phyloP scores from a whole-genome alignment of 2,113 vertebrate genomes.

The Burhinus oedicnemus region DNA sequence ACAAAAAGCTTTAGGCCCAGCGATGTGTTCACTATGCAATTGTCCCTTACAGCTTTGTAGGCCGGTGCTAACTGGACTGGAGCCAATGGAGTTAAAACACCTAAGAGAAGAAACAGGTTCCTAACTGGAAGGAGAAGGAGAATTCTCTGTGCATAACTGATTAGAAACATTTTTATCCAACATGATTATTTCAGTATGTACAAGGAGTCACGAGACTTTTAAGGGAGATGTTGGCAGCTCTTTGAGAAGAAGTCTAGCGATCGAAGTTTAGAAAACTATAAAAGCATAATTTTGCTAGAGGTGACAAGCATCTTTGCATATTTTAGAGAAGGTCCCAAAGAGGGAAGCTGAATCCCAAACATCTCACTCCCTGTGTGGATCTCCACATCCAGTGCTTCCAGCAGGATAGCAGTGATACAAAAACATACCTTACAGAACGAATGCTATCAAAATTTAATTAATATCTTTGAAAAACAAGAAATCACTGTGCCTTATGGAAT shows the following conservation, averaged over 20 bases:
- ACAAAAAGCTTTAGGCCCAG: background rate
- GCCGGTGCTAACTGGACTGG: background rate
- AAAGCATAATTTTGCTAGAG: background rate
- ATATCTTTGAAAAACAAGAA: background rate
- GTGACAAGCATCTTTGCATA: background rate
- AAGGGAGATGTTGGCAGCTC: background rate
- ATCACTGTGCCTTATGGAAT: background rate
- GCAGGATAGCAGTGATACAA: background rate
- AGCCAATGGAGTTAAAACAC: constrained; percentile 5
- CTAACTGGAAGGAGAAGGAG: background rate
- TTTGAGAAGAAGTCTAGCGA: background rate
- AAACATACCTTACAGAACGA: background rate
- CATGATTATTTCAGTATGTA: background rate
- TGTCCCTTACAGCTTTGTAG: background rate
- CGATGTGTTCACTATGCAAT: background rate
- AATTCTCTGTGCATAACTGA: background rate
- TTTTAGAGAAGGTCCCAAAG: background rate
- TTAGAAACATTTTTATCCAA: background rate
- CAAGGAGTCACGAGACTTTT: background rate
- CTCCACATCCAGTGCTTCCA: background rate
- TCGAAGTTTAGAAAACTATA: background rate
- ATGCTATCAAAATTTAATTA: background rate
- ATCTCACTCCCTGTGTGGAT: background rate
- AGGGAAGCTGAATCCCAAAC: background rate
- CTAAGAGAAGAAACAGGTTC: constrained; percentile 21